Evolutionary conservation across 37 sponge, comb jelly and placozoan genomes (phyloP).

Genomic region (Aphrocallistes beatrix): DNA sequence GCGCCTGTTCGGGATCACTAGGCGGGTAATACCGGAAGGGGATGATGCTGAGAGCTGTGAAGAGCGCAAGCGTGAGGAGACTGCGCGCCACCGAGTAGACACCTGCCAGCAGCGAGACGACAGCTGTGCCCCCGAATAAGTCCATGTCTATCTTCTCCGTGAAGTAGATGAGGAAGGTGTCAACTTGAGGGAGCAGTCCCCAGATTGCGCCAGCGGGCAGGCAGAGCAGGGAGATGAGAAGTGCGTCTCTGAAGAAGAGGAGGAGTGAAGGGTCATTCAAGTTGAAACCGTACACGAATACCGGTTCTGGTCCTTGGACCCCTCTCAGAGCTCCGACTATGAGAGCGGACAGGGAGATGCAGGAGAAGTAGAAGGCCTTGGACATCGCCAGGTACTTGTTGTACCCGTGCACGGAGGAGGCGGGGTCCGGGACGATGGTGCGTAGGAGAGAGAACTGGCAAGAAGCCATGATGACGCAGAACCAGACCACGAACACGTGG

Average conservation of each 20-base stretch:
- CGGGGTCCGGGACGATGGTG: neutral
- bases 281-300: neutral
- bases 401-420: conserved; percentile 5
- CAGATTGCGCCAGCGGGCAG: neutral
- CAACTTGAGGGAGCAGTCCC: conserved; percentile 70
- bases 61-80: neutral
- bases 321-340: neutral
- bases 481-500: neutral
- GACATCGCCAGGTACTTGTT: conserved; percentile 1
- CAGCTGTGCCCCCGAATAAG: conserved; percentile 77
- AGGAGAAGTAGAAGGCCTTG: neutral
- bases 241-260: neutral
- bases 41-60: neutral
- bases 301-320: neutral
- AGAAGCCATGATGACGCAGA: neutral
- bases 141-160: conserved; percentile 80
- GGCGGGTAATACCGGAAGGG: neutral
- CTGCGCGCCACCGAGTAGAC: neutral
- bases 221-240: neutral
- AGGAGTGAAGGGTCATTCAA: neutral
- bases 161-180: conserved; percentile 72
- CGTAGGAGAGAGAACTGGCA: conserved; percentile 14
- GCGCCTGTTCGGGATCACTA: neutral
- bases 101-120: neutral
- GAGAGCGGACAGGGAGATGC: neutral